Evolutionary conservation across 2,888 invertebrate genomes (phyloP).

Genomic region (Conistra vaccinii): DNA sequence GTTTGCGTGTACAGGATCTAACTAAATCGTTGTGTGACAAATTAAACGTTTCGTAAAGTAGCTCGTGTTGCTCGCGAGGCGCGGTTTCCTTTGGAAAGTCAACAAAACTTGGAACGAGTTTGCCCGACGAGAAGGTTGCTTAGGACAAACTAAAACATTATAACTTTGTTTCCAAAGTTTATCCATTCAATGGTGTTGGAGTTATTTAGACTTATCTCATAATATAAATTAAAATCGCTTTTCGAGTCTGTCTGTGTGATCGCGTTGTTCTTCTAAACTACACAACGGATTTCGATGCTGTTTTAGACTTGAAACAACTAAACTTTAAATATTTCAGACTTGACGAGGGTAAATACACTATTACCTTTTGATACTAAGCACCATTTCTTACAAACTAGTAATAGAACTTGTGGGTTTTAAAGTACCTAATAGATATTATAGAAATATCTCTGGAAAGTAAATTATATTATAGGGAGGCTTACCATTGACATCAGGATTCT

Average conservation of each 20-base stretch:
- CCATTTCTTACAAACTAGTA: neutral
- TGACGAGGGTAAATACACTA: too few species aligned
- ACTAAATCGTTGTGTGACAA: conserved; percentile 23
- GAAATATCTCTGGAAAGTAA: neutral
- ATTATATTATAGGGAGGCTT: conserved; percentile 49
- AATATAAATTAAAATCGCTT: neutral
- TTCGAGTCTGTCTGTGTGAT: neutral
- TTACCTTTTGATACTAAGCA: neutral
- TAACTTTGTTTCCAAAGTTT: conserved; percentile 13
- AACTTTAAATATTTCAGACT: too few species aligned
- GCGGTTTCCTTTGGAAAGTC: conserved; percentile 55
- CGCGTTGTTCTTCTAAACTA: neutral
- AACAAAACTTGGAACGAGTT: conserved; percentile 51
- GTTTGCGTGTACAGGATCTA: neutral
- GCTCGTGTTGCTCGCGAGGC: neutral
- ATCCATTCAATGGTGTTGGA: conserved; percentile 3
- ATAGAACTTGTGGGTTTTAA: neutral
- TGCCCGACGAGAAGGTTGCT: conserved; percentile 3
- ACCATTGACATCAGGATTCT: conserved; percentile 80
- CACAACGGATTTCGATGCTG: neutral
- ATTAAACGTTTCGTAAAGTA: conserved; percentile 28
- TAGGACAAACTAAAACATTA: conserved; percentile 34
- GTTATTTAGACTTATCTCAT: neutral
- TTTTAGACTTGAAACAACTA: too few species aligned
- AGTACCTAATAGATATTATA: neutral